Percentiles rank a stretch among this genome's conserved stretches.
Conservation (phyloP, 2,888 invertebrate genomes). For the Limnephilus lunatus region DNA sequence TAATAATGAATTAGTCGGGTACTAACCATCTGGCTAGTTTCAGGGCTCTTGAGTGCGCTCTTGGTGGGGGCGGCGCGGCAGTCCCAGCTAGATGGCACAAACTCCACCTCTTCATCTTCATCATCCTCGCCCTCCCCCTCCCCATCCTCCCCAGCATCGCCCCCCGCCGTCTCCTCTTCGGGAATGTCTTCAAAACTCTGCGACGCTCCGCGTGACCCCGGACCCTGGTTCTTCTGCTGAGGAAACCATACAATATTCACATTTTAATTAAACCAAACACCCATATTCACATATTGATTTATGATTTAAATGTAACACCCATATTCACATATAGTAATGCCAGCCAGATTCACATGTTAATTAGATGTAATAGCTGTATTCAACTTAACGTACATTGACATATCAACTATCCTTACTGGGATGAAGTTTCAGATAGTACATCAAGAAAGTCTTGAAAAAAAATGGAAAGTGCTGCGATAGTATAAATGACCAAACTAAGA, state of each 20-base stretch:
- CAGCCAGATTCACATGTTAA: background rate
- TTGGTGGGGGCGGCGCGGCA: slow-evolving; percentile 86
- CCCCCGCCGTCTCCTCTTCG: slow-evolving; percentile 35
- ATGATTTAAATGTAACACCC: no score
- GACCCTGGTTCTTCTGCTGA: slow-evolving; percentile 48
- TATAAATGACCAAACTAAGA: no score
- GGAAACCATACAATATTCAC: background rate
- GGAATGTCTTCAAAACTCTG: slow-evolving; percentile 47
- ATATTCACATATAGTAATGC: background rate
- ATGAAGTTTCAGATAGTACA: no score
- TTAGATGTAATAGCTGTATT: background rate
- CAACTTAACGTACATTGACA: background rate
- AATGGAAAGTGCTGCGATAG: no score
- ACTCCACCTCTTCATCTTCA: slow-evolving; percentile 83
- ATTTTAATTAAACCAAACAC: background rate
- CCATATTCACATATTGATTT: no score
- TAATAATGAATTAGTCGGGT: background rate
- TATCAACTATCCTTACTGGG: background rate
- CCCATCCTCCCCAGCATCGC: slow-evolving; percentile 59
- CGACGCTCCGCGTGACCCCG: slow-evolving; percentile 19
- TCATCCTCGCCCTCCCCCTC: slow-evolving; percentile 80
- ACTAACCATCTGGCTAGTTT: slow-evolving; percentile 67
- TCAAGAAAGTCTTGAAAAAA: no score
- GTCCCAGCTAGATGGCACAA: slow-evolving; percentile 90
- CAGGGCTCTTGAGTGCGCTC: slow-evolving; percentile 82